Percentiles rank a stretch among this genome's conserved stretches.
Conservation (phyloP, 2,113 vertebrate species). For the Hippolais icterina region DNA sequence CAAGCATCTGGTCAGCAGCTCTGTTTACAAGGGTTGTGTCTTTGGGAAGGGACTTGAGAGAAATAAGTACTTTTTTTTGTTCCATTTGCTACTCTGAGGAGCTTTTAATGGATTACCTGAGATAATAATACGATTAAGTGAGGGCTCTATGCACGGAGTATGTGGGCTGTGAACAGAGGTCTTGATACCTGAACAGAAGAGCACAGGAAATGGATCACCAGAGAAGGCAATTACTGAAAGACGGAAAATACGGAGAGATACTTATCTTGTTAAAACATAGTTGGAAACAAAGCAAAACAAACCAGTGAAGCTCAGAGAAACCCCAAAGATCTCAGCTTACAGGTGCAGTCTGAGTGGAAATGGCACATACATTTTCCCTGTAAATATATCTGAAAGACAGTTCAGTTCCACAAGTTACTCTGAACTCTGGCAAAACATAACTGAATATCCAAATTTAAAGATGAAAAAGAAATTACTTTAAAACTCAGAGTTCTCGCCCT, state of each 20-base stretch:
- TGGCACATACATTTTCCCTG: neutral
- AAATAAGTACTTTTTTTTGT: neutral
- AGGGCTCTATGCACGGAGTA: neutral
- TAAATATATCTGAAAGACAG: neutral
- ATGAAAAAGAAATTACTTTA: neutral
- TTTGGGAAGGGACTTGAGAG: neutral
- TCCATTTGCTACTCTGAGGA: neutral
- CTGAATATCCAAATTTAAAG: neutral
- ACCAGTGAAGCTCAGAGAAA: neutral
- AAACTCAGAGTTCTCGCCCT: neutral
- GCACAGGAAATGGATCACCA: constrained; percentile 15
- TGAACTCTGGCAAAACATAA: neutral
- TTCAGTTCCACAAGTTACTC: neutral
- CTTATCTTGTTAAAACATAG: constrained; percentile 33
- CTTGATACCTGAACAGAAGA: neutral
- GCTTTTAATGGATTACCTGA: neutral
- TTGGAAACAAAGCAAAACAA: constrained; percentile 37
- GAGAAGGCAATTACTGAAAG: constrained; percentile 34
- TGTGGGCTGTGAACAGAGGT: neutral
- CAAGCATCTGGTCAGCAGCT: neutral
- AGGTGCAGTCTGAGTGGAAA: constrained; percentile 1
- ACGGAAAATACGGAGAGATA: constrained; percentile 11
- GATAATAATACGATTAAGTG: neutral
- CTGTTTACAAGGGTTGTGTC: neutral
- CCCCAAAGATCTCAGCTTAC: neutral